phyloP scores from a whole-genome alignment of 1,140 invertebrate genomes.

The Chrysoperla carnea region DNA sequence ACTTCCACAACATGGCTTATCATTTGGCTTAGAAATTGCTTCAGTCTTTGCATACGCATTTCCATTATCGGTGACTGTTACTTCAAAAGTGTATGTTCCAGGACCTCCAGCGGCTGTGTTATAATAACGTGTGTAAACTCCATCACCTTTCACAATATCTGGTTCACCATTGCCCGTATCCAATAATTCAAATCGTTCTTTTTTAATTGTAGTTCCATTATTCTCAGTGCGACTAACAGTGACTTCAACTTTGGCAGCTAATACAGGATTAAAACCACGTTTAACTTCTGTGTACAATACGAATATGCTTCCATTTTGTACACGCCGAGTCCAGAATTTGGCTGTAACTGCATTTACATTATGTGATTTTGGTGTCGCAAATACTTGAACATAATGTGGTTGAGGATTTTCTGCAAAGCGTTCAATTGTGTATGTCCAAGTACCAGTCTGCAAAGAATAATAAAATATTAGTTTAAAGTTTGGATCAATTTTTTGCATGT shows the following conservation, averaged over 20 bases:
- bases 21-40: slow-evolving; percentile 11
- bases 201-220: slow-evolving; percentile 22
- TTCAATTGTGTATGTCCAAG: slow-evolving; percentile 37
- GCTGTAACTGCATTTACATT: slow-evolving; percentile 21
- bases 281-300: slow-evolving; percentile 32
- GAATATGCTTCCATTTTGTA: slow-evolving; percentile 18
- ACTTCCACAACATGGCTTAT: slow-evolving; percentile 27
- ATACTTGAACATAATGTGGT: slow-evolving; percentile 34
- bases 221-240: slow-evolving; percentile 20
- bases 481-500: background rate
- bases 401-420: slow-evolving; percentile 33
- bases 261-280: slow-evolving; percentile 27
- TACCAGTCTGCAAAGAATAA: slow-evolving; percentile 25
- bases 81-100: slow-evolving; percentile 31
- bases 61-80: slow-evolving; percentile 25
- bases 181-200: slow-evolving; percentile 27
- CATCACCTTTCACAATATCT: slow-evolving; percentile 43
- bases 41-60: slow-evolving; percentile 22
- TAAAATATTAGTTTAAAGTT: background rate
- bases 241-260: slow-evolving; percentile 31
- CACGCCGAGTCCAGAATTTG: slow-evolving; percentile 20
- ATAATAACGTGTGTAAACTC: slow-evolving; percentile 44
- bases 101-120: slow-evolving; percentile 24
- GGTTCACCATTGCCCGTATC: slow-evolving; percentile 45
- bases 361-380: slow-evolving; percentile 23